Conservation (phyloP, 2,113 vertebrate species). For the Meleagris gallopavo region DNA sequence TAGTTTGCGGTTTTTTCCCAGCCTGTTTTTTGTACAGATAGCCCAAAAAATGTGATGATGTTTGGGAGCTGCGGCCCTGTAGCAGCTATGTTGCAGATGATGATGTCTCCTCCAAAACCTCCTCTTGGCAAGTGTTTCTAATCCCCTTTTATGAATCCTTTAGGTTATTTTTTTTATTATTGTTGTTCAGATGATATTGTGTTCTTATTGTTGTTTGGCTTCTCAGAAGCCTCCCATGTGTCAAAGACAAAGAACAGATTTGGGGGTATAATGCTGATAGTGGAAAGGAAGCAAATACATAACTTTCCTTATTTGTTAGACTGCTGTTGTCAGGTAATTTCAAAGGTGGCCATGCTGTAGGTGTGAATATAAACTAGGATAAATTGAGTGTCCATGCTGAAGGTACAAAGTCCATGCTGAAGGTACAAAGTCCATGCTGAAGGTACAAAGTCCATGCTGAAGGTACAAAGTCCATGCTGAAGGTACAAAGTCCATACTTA, state of each 20-base stretch:
- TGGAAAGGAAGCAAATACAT: neutral
- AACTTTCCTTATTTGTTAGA: neutral
- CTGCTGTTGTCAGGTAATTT: neutral
- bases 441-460: neutral
- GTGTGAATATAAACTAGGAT: neutral
- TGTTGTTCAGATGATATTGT: neutral
- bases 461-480: neutral
- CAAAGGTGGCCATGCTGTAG: neutral
- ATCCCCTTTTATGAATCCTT: neutral
- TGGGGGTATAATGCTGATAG: neutral
- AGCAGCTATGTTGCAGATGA: neutral
- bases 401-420: too few relatives aligned
- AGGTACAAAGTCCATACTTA: neutral
- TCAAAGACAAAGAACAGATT: neutral
- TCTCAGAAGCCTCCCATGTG: neutral
- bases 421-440: neutral
- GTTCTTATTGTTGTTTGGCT: neutral
- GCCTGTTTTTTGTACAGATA: neutral
- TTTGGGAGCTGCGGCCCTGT: neutral
- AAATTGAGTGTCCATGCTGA: neutral
- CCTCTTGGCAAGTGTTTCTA: neutral
- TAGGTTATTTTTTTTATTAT: neutral
- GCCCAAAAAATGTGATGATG: neutral
- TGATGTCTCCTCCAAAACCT: neutral
- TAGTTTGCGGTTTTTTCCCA: neutral